phyloP scores from a whole-genome alignment of 2,113 vertebrate species.

The Daubentonia madagascariensis region DNA sequence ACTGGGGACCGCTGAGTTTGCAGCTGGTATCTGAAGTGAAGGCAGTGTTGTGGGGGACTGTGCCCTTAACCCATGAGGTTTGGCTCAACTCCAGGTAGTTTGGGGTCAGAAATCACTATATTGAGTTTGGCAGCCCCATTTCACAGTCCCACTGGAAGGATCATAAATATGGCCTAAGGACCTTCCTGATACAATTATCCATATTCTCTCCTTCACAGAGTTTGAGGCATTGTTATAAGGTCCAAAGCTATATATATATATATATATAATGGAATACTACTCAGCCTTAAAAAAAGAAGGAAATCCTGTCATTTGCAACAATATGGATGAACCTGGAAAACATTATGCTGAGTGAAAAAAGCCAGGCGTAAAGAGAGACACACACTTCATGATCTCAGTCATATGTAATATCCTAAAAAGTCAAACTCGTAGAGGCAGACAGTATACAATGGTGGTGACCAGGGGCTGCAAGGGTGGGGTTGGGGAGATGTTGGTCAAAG shows the following conservation, averaged over 20 bases:
- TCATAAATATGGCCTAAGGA: not conserved
- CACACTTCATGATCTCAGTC: too few relatives aligned
- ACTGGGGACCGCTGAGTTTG: not conserved
- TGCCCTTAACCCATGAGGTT: not conserved
- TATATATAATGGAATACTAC: not conserved
- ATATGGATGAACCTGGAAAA: not conserved
- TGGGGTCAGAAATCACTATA: not conserved
- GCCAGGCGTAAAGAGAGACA: not conserved
- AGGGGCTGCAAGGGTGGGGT: not conserved
- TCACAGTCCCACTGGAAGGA: not conserved
- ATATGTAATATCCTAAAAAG: too few relatives aligned
- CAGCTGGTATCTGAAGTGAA: not conserved
- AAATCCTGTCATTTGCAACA: not conserved
- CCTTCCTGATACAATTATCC: not conserved
- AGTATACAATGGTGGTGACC: not conserved
- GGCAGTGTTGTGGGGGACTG: not conserved
- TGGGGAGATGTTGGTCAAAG: not conserved
- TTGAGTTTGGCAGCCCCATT: rapidly evolving
- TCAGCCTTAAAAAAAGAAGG: not conserved
- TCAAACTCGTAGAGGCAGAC: not conserved
- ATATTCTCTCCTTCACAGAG: not conserved
- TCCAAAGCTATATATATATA: not conserved
- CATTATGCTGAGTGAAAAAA: too few relatives aligned
- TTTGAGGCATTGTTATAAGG: rapidly evolving
- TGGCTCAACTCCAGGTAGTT: rapidly evolving